These are phyloP conservation scores for Typhlomys cinereus DNA, from an alignment of 2,113 vertebrate species.

Conservation along the genomic window DNA sequence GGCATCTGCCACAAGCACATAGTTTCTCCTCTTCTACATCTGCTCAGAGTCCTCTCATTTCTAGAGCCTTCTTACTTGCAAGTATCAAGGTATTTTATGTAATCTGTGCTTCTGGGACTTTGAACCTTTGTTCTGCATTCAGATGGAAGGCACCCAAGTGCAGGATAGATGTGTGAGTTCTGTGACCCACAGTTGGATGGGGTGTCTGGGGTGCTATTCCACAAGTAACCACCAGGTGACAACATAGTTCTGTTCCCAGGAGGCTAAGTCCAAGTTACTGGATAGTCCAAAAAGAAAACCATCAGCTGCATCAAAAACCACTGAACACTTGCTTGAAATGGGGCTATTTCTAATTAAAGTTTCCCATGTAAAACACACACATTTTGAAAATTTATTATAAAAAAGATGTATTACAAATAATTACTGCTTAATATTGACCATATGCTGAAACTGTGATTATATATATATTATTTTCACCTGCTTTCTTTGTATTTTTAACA, in stretches of 20 bases:
- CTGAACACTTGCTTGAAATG: background rate
- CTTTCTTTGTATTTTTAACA: conserved; percentile 8
- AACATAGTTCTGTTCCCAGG: background rate
- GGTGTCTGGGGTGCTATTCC: background rate
- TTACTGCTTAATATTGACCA: conserved; percentile 3
- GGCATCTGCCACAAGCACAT: no score
- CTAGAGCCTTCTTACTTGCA: background rate
- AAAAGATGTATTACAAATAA: background rate
- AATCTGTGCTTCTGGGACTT: background rate
- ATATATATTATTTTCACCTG: conserved; percentile 16
- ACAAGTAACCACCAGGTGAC: conserved; percentile 37
- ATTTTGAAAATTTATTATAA: background rate
- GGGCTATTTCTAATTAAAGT: background rate
- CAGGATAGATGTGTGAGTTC: background rate
- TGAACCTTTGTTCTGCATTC: background rate
- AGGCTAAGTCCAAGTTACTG: background rate
- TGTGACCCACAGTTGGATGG: background rate
- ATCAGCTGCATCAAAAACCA: background rate
- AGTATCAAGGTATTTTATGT: background rate
- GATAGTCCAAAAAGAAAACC: background rate
- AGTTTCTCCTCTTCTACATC: background rate
- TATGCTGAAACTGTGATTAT: conserved; percentile 26
- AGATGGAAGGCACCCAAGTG: background rate
- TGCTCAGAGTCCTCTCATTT: background rate
- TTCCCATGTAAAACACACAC: background rate